Base-by-base conservation (phyloP, 2,888 invertebrate genomes). In the Scaeva pyrastri region DNA sequence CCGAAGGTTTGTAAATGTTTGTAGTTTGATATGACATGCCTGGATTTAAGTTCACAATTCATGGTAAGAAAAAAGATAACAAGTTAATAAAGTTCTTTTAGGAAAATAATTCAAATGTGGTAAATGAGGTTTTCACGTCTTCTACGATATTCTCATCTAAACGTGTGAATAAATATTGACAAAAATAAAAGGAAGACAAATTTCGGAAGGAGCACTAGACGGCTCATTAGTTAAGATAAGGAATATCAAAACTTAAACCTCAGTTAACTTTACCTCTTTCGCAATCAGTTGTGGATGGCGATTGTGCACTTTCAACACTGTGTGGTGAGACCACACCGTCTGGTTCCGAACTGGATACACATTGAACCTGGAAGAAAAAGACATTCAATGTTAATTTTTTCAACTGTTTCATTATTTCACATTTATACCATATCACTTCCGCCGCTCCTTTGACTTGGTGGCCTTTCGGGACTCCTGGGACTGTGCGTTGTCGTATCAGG, bases 401-500 rank as follows among this genome's bases (percentile, higher is more conserved):
- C 11, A 55, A 23, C 55, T 62, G 36, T 48, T 26, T 36, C 3
- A 58, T 39, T 55, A 45, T 5, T 48, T 60, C 5, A 62, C 6
- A 31, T n/a, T 77, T 88, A 88, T 74, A 93, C 93, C 93, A 93
- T 93, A 89, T 93, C 93, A 89, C 92, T 92, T 31, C 92, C 92
- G 62, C 91, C 91, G 88, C 93, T 93, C 16, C 91, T 91, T 88
- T 92, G 91, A 75, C 92, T 92, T 11, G 91, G 90, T 68, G 92
- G 92, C 23, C 92, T 88, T 77, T 92, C 93, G 5, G 95, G 94
- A 75, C 95, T 96, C 78, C 95, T 93, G 14, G 97, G 97, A 92
- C 97, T 97, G 90, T 96, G 96, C 0, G 97, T 97, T 0, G 97
- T 97, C 0, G 97, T 97, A 90, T 97, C 97, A 0, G 97, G 97